These are phyloP conservation scores for Holothuria leucospilota DNA, from an alignment of 53 echinoderm and acorn worm genomes.

Conservation along the genomic window DNA sequence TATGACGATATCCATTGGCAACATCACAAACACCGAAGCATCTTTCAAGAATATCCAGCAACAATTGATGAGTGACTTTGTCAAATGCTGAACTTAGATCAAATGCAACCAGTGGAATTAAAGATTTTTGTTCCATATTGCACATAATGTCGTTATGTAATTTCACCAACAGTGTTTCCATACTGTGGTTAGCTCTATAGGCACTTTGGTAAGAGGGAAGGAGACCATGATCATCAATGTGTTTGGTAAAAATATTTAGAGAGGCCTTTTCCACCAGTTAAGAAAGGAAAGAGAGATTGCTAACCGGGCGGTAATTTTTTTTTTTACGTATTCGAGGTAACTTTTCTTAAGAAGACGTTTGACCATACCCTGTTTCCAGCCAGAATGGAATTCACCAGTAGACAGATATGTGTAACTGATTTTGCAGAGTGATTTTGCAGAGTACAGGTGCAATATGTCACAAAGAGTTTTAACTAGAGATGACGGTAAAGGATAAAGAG, in stretches of 20 bases:
- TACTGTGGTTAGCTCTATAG: conserved; percentile 35
- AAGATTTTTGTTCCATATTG: too few relatives aligned
- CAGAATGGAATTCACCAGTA: too few relatives aligned
- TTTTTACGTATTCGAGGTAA: too few relatives aligned
- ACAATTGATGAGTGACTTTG: too few relatives aligned
- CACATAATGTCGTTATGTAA: too few relatives aligned
- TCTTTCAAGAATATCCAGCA: too few relatives aligned
- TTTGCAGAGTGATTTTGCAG: conserved; percentile 26
- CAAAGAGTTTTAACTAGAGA: conserved; percentile 19
- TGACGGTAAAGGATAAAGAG: conserved; percentile 34
- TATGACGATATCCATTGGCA: too few relatives aligned
- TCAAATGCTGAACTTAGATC: neutral
- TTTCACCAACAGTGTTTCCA: too few relatives aligned
- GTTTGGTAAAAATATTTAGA: conserved; percentile 12
- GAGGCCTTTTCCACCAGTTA: conserved; percentile 18
- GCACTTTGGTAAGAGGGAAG: conserved; percentile 47
- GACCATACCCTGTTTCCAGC: conserved; percentile 28
- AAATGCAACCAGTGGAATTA: too few relatives aligned
- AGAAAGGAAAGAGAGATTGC: too few relatives aligned
- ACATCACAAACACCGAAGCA: too few relatives aligned
- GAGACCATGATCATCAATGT: conserved; percentile 1
- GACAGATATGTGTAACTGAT: conserved; percentile 15
- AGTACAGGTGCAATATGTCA: conserved; percentile 38
- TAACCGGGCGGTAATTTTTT: too few relatives aligned
- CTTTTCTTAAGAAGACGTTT: conserved; percentile 20